Evolutionary conservation across 2,888 invertebrate genomes (phyloP), one percentile per base, ranked within the genome.

Genomic region (Tipula confusa): DNA sequence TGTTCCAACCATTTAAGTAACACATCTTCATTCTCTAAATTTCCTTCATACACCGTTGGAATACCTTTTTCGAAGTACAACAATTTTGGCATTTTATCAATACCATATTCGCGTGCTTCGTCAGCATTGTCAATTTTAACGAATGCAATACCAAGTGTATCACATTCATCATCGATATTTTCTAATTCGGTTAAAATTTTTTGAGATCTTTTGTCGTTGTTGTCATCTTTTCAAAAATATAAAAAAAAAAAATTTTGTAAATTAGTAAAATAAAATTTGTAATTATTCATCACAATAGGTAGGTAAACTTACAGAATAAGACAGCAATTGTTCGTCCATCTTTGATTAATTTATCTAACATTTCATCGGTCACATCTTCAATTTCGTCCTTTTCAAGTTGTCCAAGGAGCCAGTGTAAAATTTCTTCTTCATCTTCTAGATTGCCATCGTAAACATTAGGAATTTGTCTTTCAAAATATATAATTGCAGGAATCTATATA

Each of bases 401-500:
- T 85, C 94, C 93, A 84, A 96, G 92, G 38, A 97, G 91, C 97
- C 97, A 97, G 87, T 95, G 95, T 83, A 97, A 90, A 86, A 97
- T 95, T 88, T 96, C 95, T 87, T 96, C 96, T 90, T 97, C 97
- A 88, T 96, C 95, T 89, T 95, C 95, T 86, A 97, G 91, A 89
- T 97, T 96, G 93, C 95, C 97, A 88, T 97, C 96, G 90, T 96
- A 97, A 86, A 97, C 93, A 89, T 96, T 97, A 84, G 97, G 97
- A 87, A 97, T 95, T 90, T 96, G 95, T 88, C 96, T 97, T 89
- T 97, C 97, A 89, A 97, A 97, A 91, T 97, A 97, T 85, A 97
- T 97, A 86, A 97, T 94, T 82, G 96, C 92, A 28, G 97, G 97
- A 83, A 94, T 90, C 89, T 89, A 86, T n/a, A n/a, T n/a, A n/a